Base-by-base conservation (phyloP, 2,797 vertebrate genomes). In the Amazona ochrocephala region DNA sequence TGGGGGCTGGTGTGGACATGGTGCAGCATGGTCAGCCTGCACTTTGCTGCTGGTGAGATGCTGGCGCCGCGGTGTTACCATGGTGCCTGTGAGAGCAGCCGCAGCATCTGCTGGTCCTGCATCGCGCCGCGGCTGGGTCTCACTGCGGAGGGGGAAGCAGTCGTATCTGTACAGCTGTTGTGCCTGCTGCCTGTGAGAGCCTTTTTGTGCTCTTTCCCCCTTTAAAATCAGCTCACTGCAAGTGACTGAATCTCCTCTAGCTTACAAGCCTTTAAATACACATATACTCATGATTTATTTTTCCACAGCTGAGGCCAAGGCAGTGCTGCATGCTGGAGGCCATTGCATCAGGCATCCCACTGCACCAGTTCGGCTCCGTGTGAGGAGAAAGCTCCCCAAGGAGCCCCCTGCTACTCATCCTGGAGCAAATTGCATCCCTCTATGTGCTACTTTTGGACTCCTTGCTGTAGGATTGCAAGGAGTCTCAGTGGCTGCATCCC, bases 1-100 rank as follows among this genome's bases (percentile, higher is more conserved):
- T 4, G 1, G 23, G 47, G 19, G 34, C 9, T 54, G 24, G 45
- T 5, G 56, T 0, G 3, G 70, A 13, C 54, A 17, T 0, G 0
- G 56, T 17, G 61, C 47, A 41, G 54, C 39, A 22, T 2, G 3
- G 61, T 12, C 32, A 54, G 73, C 29, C 44, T 0, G 1, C 8
- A 30, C 2, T 3, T 3, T 13, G 32, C 68, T 45, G 21, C 54
- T 0, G 9, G 34, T 1, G 7, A 56, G 62, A 56, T 8, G 6
- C 47, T 4, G 65, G 44, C 4, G 12, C 80, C 0, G 1, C 0
- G 4, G 32, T 53, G 93, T 92, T 84, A 39, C 89, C 78, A 62
- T 82, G 91, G 89, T 76, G 78, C 68, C 76, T 70, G 74, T 1
- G 23, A 41, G 65, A 80, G 65, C 84, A 62, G 30, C 78, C 1